Conservation (phyloP, 2,113 vertebrate genomes). For the Ceyx cyanopectus region DNA sequence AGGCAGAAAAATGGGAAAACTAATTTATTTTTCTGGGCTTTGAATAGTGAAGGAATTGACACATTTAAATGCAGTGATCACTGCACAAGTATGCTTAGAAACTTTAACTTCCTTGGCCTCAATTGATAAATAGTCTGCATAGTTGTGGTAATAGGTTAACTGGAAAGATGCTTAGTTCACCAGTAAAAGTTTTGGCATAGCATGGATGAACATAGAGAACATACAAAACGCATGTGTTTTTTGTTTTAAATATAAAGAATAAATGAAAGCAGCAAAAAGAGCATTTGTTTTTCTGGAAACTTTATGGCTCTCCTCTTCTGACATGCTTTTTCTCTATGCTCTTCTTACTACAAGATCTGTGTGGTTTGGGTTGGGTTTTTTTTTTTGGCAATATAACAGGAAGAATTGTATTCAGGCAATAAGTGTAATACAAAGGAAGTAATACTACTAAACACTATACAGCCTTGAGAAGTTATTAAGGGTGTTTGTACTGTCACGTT, state of each 20-base stretch:
- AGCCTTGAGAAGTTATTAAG: neutral
- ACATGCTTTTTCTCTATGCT: neutral
- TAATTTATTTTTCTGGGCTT: conserved; percentile 28
- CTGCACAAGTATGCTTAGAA: neutral
- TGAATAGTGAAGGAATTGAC: neutral
- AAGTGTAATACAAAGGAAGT: neutral
- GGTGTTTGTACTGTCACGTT: neutral
- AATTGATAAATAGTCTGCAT: conserved; percentile 26
- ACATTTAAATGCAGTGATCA: neutral
- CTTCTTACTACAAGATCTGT: neutral
- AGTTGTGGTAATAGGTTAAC: conserved; percentile 33
- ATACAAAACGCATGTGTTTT: neutral
- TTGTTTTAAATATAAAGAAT: neutral
- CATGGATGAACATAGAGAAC: neutral
- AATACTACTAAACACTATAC: neutral
- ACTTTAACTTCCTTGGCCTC: neutral
- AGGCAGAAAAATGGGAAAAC: neutral
- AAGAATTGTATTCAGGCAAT: neutral
- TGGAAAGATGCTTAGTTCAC: neutral
- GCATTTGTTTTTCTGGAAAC: neutral
- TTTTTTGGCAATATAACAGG: neutral
- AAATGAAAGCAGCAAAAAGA: neutral
- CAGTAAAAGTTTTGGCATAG: neutral
- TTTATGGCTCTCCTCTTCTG: neutral
- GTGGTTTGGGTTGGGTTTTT: neutral